Evolutionary conservation across 2,113 vertebrate species (phyloP), one percentile per base, ranked within the genome.

Genomic region (Heliornis fulica): DNA sequence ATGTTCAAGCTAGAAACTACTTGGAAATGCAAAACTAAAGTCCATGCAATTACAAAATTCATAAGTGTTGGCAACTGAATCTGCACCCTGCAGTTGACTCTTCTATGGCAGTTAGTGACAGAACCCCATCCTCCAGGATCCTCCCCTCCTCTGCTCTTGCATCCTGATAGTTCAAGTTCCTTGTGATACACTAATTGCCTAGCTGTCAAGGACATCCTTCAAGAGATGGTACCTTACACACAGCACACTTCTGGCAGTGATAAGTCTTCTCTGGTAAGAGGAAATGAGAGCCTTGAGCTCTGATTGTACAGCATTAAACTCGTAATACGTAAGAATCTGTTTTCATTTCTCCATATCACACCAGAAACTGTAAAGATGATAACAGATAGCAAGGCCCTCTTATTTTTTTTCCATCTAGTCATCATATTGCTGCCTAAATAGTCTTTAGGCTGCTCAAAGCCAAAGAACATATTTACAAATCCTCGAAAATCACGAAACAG

Each of bases 331-430:
- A 63, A 79, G 32, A 89, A 89, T 94, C 91, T 13, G 12, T 50
- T 86, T 97, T 95, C 40, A 89, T 96, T 97, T 94, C 87, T 93
- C 54, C 60, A 4, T 77, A 79, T 90, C 65, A 75, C 45, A 94
- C 23, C 74, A 84, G 53, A 96, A 97, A 93, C 65, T 88, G 63
- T 91, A 90, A 80, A 97, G 74, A 64, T 69, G 38, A 79, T 91
- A 87, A 94, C 43, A 54, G 74, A 41, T 38, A 91, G n/a, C 29
- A 22, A 59, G 95, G 16, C 46, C 91, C 43, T 90, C 74, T 82
- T 89, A 2, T 4, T 84, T 96, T 96, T 91, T 63, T 83, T 96
- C 66, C 48, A 72, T 38, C 68, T 84, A 85, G 61, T 43, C 89
- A 87, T 90, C 13, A 11, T 31, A 43, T 53, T 68, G 32, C 21